Conservation (phyloP, 2,888 invertebrate genomes). For the Drosophila diplacantha region DNA sequence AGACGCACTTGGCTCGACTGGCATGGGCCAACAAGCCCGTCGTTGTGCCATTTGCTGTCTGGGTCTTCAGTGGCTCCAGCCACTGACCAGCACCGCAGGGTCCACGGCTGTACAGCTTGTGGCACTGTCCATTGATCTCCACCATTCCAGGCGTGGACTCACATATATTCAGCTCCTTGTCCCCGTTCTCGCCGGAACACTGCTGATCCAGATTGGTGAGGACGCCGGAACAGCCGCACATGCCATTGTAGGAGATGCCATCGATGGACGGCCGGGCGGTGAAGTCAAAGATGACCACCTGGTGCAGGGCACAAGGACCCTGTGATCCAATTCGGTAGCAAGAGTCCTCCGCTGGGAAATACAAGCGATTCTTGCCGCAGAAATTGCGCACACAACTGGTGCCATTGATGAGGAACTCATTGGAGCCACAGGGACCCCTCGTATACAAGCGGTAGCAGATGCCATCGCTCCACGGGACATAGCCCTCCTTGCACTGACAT, state of each 20-base stretch:
- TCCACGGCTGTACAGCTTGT: slow-evolving; percentile 86
- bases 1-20: slow-evolving; percentile 82
- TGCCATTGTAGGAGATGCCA: slow-evolving; percentile 89
- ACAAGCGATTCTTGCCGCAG: slow-evolving; percentile 86
- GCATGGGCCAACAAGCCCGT: slow-evolving; percentile 34
- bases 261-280: slow-evolving; percentile 87
- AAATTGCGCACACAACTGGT: slow-evolving; percentile 85
- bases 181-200: slow-evolving; percentile 54
- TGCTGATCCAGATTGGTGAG: slow-evolving; percentile 77
- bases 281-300: slow-evolving; percentile 89
- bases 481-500: slow-evolving; percentile 85
- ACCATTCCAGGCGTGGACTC: slow-evolving; percentile 82
- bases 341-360: slow-evolving; percentile 84
- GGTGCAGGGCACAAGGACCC: slow-evolving; percentile 86
- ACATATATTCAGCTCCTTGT: slow-evolving; percentile 78
- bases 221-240: slow-evolving; percentile 84
- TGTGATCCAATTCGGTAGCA: slow-evolving; percentile 88
- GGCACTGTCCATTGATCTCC: slow-evolving; percentile 84
- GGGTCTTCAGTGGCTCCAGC: slow-evolving; percentile 80
- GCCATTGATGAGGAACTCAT: slow-evolving; percentile 84
- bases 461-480: slow-evolving; percentile 83
- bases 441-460: slow-evolving; percentile 88
- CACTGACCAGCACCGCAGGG: slow-evolving; percentile 86
- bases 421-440: slow-evolving; percentile 85
- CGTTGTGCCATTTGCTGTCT: slow-evolving; percentile 48